Evolutionary conservation across 2,888 invertebrate species (phyloP).

Genomic region (Drosophila rubida): DNA sequence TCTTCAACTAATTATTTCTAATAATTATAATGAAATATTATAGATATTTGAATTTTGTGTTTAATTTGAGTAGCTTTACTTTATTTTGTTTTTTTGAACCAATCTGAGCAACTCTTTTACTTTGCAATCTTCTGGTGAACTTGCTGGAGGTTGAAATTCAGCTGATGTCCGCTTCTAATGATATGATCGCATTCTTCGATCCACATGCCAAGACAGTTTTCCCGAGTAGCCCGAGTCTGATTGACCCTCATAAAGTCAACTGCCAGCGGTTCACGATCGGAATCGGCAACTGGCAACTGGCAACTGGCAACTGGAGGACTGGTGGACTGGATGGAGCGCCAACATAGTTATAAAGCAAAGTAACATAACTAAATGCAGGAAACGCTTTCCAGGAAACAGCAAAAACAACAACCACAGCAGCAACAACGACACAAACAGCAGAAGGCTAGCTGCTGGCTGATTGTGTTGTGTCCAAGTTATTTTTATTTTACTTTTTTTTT

Average conservation of each 20-base stretch:
- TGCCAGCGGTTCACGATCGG: conserved; percentile 57
- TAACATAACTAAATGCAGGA: conserved; percentile 74
- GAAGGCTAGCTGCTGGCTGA: conserved; percentile 52
- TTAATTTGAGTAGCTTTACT: neutral
- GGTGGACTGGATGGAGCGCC: conserved; percentile 51
- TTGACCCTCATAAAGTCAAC: conserved; percentile 79
- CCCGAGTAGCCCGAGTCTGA: conserved; percentile 51
- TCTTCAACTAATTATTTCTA: too few species aligned
- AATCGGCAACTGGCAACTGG: conserved; percentile 17
- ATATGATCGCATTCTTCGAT: conserved; percentile 51
- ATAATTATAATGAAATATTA: too few species aligned
- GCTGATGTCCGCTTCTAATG: conserved; percentile 1
- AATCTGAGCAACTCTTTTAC: conserved; percentile 2
- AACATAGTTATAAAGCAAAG: conserved; percentile 70
- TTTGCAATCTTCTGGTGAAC: neutral
- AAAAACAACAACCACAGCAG: conserved; percentile 39
- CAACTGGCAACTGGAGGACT: conserved; percentile 17
- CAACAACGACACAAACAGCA: conserved; percentile 17
- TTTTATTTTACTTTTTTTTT: conserved; percentile 17
- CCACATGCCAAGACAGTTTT: conserved; percentile 9
- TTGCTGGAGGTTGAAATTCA: conserved; percentile 13
- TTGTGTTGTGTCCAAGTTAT: conserved; percentile 71
- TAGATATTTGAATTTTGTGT: too few species aligned
- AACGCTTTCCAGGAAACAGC: conserved; percentile 77
- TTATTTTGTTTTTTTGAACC: neutral